These are phyloP conservation scores for Coenobita brevimanus DNA, from an alignment of 1,140 invertebrate species.

Conservation along the genomic window DNA sequence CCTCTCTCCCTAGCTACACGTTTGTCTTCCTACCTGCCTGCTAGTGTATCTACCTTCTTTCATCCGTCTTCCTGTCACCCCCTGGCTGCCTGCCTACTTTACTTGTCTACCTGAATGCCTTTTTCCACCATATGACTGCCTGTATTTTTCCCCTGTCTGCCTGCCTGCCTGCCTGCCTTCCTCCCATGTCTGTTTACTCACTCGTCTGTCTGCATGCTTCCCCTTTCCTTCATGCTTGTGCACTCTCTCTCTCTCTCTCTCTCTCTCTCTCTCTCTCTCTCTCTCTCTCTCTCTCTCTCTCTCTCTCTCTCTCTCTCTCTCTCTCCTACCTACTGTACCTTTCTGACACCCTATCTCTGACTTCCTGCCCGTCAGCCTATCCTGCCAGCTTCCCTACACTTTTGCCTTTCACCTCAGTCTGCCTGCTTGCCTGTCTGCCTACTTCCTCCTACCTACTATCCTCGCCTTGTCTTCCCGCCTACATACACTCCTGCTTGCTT, in stretches of 20 bases:
- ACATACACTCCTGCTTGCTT: neutral
- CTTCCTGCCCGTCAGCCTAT: neutral
- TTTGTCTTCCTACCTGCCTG: neutral
- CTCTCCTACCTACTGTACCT: neutral
- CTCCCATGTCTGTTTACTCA: too few relatives aligned
- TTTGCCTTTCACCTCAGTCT: neutral
- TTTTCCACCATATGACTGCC: neutral
- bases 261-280: neutral
- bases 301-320: slow-evolving; percentile 1
- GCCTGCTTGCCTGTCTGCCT: neutral
- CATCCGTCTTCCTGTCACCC: neutral
- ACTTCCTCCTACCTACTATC: neutral
- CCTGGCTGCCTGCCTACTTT: neutral
- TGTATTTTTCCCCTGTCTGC: too few relatives aligned
- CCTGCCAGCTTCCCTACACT: neutral
- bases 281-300: neutral
- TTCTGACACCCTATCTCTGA: neutral
- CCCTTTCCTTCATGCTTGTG: neutral
- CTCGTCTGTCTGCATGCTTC: neutral
- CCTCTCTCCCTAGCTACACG: neutral
- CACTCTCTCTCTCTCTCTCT: neutral
- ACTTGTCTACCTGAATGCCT: neutral
- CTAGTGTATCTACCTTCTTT: neutral
- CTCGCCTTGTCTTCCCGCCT: neutral
- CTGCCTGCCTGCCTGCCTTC: too few relatives aligned